phyloP scores from a whole-genome alignment of 2,113 vertebrate genomes.

The Fregata magnificens region DNA sequence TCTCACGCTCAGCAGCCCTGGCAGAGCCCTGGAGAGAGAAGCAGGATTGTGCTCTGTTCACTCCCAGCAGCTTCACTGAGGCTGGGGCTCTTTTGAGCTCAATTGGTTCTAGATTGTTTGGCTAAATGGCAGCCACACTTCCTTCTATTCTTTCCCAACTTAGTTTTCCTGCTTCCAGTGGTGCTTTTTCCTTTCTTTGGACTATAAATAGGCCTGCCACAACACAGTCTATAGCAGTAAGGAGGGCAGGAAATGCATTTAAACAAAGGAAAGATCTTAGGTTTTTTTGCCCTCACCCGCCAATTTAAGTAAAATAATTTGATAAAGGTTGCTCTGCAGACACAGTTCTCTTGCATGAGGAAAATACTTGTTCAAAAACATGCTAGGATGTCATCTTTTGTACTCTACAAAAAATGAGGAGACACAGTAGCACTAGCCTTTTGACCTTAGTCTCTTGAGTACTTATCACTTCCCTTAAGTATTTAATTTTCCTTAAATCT shows the following conservation, averaged over 20 bases:
- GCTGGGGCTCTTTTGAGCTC: constrained; percentile 62
- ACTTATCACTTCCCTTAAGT: background rate
- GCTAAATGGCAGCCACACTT: constrained; percentile 87
- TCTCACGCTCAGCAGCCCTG: background rate
- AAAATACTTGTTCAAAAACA: background rate
- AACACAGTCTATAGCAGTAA: constrained; percentile 78
- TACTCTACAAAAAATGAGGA: background rate
- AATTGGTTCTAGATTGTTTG: constrained; percentile 85
- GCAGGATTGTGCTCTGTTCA: constrained; percentile 24
- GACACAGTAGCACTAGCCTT: background rate
- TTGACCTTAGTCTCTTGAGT: background rate
- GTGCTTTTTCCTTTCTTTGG: constrained; percentile 78
- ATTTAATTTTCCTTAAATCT: background rate
- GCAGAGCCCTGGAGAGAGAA: background rate
- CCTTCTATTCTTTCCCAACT: constrained; percentile 96
- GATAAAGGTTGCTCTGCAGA: background rate
- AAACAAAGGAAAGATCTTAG: constrained; percentile 69
- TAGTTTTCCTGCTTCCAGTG: constrained; percentile 91
- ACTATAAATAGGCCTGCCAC: constrained; percentile 87
- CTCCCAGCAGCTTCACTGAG: constrained; percentile 24
- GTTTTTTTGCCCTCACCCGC: background rate
- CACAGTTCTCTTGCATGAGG: background rate
- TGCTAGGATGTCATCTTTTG: background rate
- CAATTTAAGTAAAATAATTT: background rate
- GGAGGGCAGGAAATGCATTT: constrained; percentile 87